Percentiles rank a stretch among this genome's conserved stretches.
These are phyloP conservation scores for Chinchilla lanigera DNA, from an alignment of 2,113 vertebrate genomes.

Conservation along the genomic window DNA sequence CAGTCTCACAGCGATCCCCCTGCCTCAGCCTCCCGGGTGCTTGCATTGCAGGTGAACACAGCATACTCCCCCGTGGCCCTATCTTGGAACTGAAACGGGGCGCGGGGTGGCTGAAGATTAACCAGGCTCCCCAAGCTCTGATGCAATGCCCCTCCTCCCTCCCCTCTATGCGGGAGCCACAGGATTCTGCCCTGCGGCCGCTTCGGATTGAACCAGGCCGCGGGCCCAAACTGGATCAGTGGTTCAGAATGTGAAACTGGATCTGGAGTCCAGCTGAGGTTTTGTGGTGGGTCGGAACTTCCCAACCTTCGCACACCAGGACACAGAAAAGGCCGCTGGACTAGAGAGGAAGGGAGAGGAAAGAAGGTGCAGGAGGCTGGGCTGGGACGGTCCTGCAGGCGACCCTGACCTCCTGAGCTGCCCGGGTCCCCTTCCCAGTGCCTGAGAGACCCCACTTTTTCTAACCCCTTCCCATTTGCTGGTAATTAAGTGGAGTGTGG, in stretches of 20 bases:
- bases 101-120: background rate
- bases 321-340: background rate
- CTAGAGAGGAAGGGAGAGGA: background rate
- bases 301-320: background rate
- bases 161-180: rapidly evolving
- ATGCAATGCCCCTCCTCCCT: background rate
- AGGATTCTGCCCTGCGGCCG: background rate
- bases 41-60: background rate
- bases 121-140: background rate
- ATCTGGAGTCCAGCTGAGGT: background rate
- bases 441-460: background rate
- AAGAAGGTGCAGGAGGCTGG: background rate
- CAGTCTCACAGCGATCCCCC: background rate
- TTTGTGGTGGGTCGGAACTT: background rate
- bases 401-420: background rate
- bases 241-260: background rate
- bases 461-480: background rate
- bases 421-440: background rate
- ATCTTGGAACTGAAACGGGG: background rate
- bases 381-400: background rate
- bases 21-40: background rate
- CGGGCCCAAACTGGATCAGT: background rate
- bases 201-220: background rate
- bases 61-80: background rate
- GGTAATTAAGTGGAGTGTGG: background rate